A percentile compares a stretch with the other conserved stretches of the same genome.
phyloP scores from a whole-genome alignment of 1,140 invertebrate genomes.

The Steinernema feltiae region DNA sequence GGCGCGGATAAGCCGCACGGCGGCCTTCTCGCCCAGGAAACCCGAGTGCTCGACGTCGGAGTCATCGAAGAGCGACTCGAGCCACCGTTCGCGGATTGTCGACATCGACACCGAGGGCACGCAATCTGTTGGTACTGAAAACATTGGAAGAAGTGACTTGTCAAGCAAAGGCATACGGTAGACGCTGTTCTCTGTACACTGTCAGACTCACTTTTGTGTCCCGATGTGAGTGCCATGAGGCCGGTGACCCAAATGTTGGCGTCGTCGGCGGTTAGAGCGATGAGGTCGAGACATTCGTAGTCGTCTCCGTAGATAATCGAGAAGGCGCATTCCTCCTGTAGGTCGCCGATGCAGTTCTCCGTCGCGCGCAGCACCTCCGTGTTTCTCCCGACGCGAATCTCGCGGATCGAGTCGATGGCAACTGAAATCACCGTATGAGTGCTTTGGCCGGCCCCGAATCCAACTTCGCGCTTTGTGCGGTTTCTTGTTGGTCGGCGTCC shows the following conservation, averaged over 20 bases:
- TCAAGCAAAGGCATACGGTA: no score
- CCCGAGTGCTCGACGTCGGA: constrained; percentile 61
- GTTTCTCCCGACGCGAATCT: constrained; percentile 65
- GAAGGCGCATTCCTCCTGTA: constrained; percentile 65
- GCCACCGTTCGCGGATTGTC: constrained; percentile 58
- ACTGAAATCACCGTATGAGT: constrained; percentile 60
- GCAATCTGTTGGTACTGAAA: background rate
- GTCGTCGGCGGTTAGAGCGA: constrained; percentile 65
- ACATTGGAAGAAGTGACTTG: no score
- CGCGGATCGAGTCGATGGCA: constrained; percentile 63
- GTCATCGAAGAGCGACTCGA: constrained; percentile 63
- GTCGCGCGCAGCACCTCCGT: constrained; percentile 64
- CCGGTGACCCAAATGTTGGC: constrained; percentile 66
- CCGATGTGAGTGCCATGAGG: constrained; percentile 51
- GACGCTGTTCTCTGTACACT: background rate
- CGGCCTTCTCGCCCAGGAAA: constrained; percentile 62
- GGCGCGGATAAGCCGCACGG: constrained; percentile 62
- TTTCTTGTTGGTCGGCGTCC: constrained; percentile 67
- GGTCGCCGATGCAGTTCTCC: constrained; percentile 61
- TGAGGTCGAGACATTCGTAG: constrained; percentile 65
- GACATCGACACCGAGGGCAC: background rate
- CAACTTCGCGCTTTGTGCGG: constrained; percentile 66
- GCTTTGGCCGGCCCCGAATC: constrained; percentile 29
- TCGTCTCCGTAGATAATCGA: constrained; percentile 66
- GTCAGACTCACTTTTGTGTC: constrained; percentile 38